Base-by-base conservation (phyloP, 2,113 vertebrate species). In the Tragelaphus scriptus region DNA sequence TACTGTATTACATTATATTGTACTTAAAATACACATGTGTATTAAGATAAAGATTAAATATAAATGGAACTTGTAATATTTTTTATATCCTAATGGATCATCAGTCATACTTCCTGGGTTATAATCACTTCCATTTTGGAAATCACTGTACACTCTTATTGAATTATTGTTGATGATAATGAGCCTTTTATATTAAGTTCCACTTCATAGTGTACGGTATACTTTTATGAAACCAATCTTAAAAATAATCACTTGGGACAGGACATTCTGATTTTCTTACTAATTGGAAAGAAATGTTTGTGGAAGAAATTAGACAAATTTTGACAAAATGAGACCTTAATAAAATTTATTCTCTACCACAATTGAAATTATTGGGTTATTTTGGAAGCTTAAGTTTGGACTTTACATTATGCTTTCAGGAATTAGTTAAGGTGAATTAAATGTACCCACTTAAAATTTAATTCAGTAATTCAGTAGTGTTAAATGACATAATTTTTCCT, bases 161-260 rank as follows among this genome's bases (percentile, higher is more conserved):
- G 75, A 97, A 93, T 58, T 96, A 65, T 16, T 89, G 1, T 51
- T 91, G 63, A 71, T 86, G 77, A 47, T 81, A 89, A 90, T 90
- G 49, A 84, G 15, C 51, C 28, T 92, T 92, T 92, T 63, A 49
- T 49, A 82, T n/a, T 65, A 79, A 91, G 32, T 82, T 97, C 14
- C 6, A 47, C 81, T 97, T 97, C 36, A 82, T 86, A 91, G 36
- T 81, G 11, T 93, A 32, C 84, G 40, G 23, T 82, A 49, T 63
- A 77, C 10, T 89, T 88, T 71, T 32, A 47, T 63, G 84, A 88
- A 85, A 3, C 4, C 84, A 85, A 21, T 94, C 53, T 94, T 95
- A 59, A 92, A 96, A 97, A 79, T 81, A 68, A 96, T 15, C 51
- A 84, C 40, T 86, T 47, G 30, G 40, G 90, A 68, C n/a, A 95